These are phyloP conservation scores for Drosophila sturtevanti DNA, from an alignment of 1,140 invertebrate species.

Conservation along the genomic window DNA sequence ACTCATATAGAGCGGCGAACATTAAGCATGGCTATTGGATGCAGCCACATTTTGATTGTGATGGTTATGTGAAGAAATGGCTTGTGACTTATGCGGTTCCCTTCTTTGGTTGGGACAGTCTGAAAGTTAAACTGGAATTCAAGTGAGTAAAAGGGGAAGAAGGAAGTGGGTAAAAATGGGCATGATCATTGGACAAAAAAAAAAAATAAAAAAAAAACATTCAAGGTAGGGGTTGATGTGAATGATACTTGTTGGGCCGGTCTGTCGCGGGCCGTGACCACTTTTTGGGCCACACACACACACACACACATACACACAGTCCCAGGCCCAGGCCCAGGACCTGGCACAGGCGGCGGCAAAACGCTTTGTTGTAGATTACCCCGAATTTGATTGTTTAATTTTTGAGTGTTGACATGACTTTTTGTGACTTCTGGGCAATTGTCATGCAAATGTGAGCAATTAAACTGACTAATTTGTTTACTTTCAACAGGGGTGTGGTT, in stretches of 20 bases:
- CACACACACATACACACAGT: too few species aligned
- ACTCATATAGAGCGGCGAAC: conserved; percentile 93
- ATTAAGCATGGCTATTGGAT: conserved; percentile 96
- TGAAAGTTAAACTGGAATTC: conserved; percentile 95
- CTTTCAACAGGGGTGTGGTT: conserved; percentile 91
- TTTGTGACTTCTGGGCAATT: conserved; percentile 52
- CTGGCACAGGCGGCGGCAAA: conserved; percentile 19
- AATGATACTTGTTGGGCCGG: conserved; percentile 40
- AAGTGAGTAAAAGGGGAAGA: conserved; percentile 88
- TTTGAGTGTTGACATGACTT: conserved; percentile 57
- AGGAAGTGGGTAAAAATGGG: conserved; percentile 5
- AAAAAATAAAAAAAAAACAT: too few species aligned
- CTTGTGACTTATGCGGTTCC: conserved; percentile 96
- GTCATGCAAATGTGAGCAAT: conserved; percentile 71
- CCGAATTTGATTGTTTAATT: conserved; percentile 68
- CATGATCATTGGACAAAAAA: conserved; percentile 5
- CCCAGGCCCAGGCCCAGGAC: conserved; percentile 53
- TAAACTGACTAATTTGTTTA: conserved; percentile 78
- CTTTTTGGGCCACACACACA: too few species aligned
- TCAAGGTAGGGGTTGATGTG: conserved; percentile 8
- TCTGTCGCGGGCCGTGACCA: conserved; percentile 54
- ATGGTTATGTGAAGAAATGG: conserved; percentile 96
- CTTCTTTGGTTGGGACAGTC: conserved; percentile 98
- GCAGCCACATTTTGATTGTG: conserved; percentile 96
- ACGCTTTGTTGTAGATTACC: conserved; percentile 28